Evolutionary conservation across 23 tunicate species (phyloP), one percentile per base, ranked within the genome.

Genomic region (Botrylloides violaceus): DNA sequence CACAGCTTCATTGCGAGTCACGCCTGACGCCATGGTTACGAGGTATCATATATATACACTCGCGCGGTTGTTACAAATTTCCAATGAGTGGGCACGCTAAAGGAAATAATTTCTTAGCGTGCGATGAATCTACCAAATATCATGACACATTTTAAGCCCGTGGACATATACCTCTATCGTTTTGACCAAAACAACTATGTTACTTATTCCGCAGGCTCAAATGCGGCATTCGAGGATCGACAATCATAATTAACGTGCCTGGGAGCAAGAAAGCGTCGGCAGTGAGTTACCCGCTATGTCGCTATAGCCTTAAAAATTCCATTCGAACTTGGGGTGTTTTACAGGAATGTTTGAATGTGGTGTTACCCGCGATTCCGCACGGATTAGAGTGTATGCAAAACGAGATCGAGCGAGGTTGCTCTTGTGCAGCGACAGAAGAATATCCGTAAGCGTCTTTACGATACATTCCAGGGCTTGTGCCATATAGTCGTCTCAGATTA

Each of bases 21-120:
- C 98, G 3, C 84, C 88, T n/a, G 43, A 73, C 50, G 94, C 89
- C 30, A 86, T 93, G 95, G 25, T 86, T 32, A 88, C 98, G n/a
- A 85, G 98, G 98, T 86, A 36, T 6, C 35, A 37, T 32, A 32
- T 6, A 32, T 4, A 18, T 47, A 47, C 18, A 47, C 18, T 12
- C 55, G 18, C 18, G 12, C 55, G 12, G 12, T 47, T 12, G 18
- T 47, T 47, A 47, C 55, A 47, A 12, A 18, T 47, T 47, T 47
- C 18, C 18, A 12, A 18, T 47, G 55, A 18, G 12, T 18, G 18
- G 12, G 55, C 55, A 47, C 18, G 18, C 55, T 18, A 12, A 12
- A 47, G 55, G 55, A 47, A 47, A 12, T 47, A 18, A 47, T 47
- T 12, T n/a, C 18, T 12, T 47, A 47, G 55, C 55, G 18, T 47